Percentiles rank a stretch among this genome's conserved stretches.
Evolutionary conservation across 2,797 vertebrate species (phyloP).

Genomic region (Sebastes itinus): DNA sequence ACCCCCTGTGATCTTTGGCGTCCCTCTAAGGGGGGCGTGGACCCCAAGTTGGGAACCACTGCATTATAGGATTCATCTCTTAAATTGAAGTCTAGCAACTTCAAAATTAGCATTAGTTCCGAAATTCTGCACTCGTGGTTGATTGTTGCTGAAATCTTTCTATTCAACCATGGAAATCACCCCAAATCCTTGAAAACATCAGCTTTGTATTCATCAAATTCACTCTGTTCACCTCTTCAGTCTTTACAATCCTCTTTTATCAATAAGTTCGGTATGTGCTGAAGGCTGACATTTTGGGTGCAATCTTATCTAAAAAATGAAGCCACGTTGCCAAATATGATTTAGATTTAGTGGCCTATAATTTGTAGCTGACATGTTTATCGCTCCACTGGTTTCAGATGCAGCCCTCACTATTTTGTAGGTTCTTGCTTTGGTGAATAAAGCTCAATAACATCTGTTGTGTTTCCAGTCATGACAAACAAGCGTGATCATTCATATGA

Average conservation of each 20-base stretch:
- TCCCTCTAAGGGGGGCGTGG: too few relatives aligned
- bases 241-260: not conserved
- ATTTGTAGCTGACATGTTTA: not conserved
- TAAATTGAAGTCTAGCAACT: not conserved
- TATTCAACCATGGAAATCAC: not conserved
- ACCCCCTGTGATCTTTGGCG: too few relatives aligned
- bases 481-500: not conserved
- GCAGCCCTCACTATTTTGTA: not conserved
- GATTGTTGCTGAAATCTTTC: not conserved
- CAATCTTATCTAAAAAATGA: conserved; percentile 16
- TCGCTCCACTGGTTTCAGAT: not conserved
- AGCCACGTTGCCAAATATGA: not conserved
- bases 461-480: not conserved
- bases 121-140: not conserved
- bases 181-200: not conserved
- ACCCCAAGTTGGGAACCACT: too few relatives aligned
- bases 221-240: not conserved
- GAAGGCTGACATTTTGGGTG: not conserved
- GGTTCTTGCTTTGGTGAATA: not conserved
- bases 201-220: not conserved
- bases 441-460: not conserved
- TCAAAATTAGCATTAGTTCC: not conserved
- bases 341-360: not conserved
- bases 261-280: conserved; percentile 1
- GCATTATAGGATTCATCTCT: conserved; percentile 14